Evolutionary conservation across 2,797 vertebrate genomes (phyloP), one percentile per base, ranked within the genome.

Genomic region (Heteromormyrus szaboi): DNA sequence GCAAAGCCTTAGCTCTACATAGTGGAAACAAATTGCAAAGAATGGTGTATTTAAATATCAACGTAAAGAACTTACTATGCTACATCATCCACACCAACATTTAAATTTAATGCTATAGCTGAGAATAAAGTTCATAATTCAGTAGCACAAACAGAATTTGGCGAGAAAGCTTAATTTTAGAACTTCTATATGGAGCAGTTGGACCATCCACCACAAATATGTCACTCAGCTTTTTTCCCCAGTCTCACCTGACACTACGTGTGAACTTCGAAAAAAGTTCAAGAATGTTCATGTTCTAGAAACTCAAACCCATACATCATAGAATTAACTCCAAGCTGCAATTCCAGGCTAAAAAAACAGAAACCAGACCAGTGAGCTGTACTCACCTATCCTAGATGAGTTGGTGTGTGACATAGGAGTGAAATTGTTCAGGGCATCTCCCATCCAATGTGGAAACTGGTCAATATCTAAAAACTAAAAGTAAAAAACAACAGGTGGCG

Each of bases 381-480:
- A 17, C 93, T 93, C 91, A 96, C 95, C 95, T 92, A 95, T 93
- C 37, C 92, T 91, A 54, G 92, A 79, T 5, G 92, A 84, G 5
- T 90, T 0, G 3, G 87, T 85, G 48, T 91, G 92, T 8, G 92
- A 9, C 86, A 95, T 91, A 2, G 54, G 76, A 0, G 90, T 0
- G 7, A 91, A 95, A 46, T 53, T 89, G 48, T 85, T 89, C 88
- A 85, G 56, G 50, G 83, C 83, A 29, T 89, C 88, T 51, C 81
- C 88, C 88, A 89, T 86, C 88, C 88, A 89, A 9, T 46, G 56
- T 50, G 56, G 19, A n/a, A 81, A 46, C 8, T 50, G 46, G 9
- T 89, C 91, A 0, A 90, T 90, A 5, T 95, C 93, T 37, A 94
- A 92, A 0, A 93, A 93, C 94, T 95, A 2, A 22, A 54, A 51